Base-by-base conservation (phyloP, 2,113 vertebrate genomes). In the Poeciliopsis prolifica region DNA sequence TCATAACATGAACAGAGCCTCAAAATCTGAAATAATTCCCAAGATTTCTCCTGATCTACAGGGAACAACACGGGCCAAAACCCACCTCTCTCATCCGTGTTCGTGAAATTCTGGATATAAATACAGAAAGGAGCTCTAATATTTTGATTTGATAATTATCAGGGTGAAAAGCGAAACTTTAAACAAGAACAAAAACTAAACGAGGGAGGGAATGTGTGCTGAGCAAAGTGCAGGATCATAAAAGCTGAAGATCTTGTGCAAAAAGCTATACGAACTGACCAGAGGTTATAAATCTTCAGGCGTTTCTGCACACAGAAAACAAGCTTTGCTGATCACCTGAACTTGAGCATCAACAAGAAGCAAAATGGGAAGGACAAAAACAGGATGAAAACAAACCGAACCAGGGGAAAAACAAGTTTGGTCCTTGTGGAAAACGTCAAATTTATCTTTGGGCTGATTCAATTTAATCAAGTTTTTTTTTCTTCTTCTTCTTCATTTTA, bases 301-400 rank as follows among this genome's bases (percentile, higher is more conserved):
- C 61, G 0, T 15, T 22, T 60, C 2, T 40, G 61, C 72, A 60
- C 63, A 19, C n/a, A 62, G 26, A 65, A 30, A 1, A 9, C 26
- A 22, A 75, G 12, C 30, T 63, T 65, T 67, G 61, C 17, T 11
- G 0, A 61, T 65, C 29, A 29, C 13, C 35, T 26, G 13, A 12
- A 42, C 94, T 96, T 95, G 92, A 93, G 94, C 93, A 86, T 92
- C 29, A 73, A 90, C 26, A 77, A 76, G 74, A 65, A 81, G 15
- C 26, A 64, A n/a, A 74, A 74, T 5, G 26, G 28, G 67, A 26
- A 65, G 40, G 15, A 67, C 51, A 65, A 60, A 31, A 15, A 67
- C 75, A 40, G 37, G 37, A 82, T 67, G 54, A 80, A 26, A 87
- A 62, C n/a, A 61, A 74, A 51, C 22, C 79, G 54, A 42, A 42